Evolutionary conservation across 2,797 vertebrate species (phyloP), one percentile per base, ranked within the genome.

Genomic region (Phataginus tetradactyla): DNA sequence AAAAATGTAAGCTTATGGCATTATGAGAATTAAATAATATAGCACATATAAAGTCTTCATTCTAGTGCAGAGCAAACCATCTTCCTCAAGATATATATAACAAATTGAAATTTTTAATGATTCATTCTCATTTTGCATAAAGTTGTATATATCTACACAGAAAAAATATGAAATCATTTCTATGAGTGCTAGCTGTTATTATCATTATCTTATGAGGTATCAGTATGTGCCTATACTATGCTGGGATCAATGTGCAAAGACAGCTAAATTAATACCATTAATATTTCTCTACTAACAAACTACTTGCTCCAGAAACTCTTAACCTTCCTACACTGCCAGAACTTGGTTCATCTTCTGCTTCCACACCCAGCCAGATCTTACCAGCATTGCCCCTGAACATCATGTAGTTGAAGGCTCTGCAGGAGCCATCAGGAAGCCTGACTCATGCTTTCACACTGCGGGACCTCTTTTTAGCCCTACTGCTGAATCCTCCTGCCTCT

Each of bases 1-100:
- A 27, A 94, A 96, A 71, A 83, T 86, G 34, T 59, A 94, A 90
- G 78, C 17, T 66, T n/a, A 59, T 63, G 25, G 15, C 71, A 63
- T 95, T 88, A 61, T 80, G 45, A 94, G 9, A 78, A 95, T 78
- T 94, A 87, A 86, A 37, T 91, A 18, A 59, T 25, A 80, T 68
- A 66, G 77, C 27, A 68, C 57, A 39, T 57, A 13, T 51, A 61
- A 86, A 91, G 32, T 84, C 42, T 93, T 94, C 17, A 96, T 61
- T 53, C 13, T 37, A 78, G 45, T 59, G 69, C 25, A 25, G 45
- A 78, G 15, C 45, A 94, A 92, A 37, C 10, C 32, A 68, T 59
- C 32, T 27, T 93, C 15, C 57, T n/a, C 15, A n/a, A 95, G 49
- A 25, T 61, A 83, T 61, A 88, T 83, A 34, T 55, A 87, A 87